A percentile compares a stretch with the other conserved stretches of the same genome.
Conservation (phyloP, 2,888 invertebrate genomes). For the Mamestra brassicae region DNA sequence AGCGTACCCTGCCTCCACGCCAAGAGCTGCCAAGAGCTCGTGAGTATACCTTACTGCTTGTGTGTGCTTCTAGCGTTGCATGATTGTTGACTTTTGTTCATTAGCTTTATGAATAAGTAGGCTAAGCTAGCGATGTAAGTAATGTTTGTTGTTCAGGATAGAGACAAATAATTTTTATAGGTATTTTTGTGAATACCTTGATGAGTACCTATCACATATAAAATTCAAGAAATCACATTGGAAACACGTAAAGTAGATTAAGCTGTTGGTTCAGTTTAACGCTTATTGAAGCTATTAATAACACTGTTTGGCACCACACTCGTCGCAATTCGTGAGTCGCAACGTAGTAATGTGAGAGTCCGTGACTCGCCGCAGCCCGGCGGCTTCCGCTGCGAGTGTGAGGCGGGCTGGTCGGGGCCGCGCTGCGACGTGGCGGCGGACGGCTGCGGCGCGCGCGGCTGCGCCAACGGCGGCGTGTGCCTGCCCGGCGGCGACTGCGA, state of each 20-base stretch:
- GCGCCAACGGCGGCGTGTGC: constrained; percentile 92
- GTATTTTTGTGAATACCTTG: background rate
- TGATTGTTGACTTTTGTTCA: background rate
- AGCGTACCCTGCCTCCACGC: constrained; percentile 92
- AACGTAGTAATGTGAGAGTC: background rate
- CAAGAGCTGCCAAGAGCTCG: constrained; percentile 91
- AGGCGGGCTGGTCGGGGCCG: constrained; percentile 92
- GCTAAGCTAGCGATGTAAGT: constrained; percentile 4
- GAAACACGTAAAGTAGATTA: background rate
- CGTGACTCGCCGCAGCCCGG: constrained; percentile 66
- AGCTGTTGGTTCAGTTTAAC: constrained; percentile 16
- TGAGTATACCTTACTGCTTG: constrained; percentile 86
- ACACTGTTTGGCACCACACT: background rate
- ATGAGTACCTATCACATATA: background rate
- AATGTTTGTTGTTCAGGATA: background rate
- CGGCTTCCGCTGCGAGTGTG: constrained; percentile 93
- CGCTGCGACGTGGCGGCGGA: constrained; percentile 79
- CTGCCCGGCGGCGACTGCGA: constrained; percentile 87
- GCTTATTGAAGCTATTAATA: background rate
- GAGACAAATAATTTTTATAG: background rate
- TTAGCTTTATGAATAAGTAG: constrained; percentile 17
- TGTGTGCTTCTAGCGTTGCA: constrained; percentile 36
- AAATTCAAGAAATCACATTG: constrained; percentile 10
- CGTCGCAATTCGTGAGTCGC: too few relatives aligned
- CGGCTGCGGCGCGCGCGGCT: constrained; percentile 91